Evolutionary conservation across 2,888 invertebrate species (phyloP).

Genomic region (Lasioglossum vierecki): DNA sequence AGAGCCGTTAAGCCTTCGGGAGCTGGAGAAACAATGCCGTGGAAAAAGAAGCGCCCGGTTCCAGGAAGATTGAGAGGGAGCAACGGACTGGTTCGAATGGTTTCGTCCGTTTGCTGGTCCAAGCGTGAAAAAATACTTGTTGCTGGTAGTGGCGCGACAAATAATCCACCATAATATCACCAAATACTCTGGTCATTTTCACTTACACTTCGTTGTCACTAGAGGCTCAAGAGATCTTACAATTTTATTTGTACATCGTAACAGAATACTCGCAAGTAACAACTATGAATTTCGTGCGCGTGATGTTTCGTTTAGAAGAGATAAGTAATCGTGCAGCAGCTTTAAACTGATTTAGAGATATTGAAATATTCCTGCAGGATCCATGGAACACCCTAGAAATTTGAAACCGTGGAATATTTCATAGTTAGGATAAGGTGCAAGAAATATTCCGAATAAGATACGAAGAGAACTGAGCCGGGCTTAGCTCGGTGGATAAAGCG

Average conservation of each 20-base stretch:
- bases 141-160: slow-evolving; percentile 19
- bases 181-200: background rate
- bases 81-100: slow-evolving; percentile 3
- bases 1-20: slow-evolving; percentile 70
- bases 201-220: background rate
- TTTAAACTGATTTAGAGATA: background rate
- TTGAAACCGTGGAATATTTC: background rate
- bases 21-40: slow-evolving; percentile 57
- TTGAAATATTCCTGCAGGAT: background rate
- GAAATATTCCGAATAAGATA: background rate
- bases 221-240: background rate
- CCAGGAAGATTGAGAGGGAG: slow-evolving; percentile 38
- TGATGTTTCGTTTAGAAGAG: background rate
- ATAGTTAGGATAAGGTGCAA: background rate
- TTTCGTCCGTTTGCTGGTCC: background rate
- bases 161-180: background rate
- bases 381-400: background rate
- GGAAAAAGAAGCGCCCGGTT: slow-evolving; percentile 19
- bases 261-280: background rate
- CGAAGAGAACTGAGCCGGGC: background rate
- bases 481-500: background rate
- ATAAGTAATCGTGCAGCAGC: background rate
- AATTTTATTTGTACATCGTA: background rate
- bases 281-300: background rate
- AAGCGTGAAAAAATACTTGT: slow-evolving; percentile 48